Evolutionary conservation across 2,888 invertebrate genomes (phyloP), one percentile per base, ranked within the genome.

Genomic region (Melipona beecheii): DNA sequence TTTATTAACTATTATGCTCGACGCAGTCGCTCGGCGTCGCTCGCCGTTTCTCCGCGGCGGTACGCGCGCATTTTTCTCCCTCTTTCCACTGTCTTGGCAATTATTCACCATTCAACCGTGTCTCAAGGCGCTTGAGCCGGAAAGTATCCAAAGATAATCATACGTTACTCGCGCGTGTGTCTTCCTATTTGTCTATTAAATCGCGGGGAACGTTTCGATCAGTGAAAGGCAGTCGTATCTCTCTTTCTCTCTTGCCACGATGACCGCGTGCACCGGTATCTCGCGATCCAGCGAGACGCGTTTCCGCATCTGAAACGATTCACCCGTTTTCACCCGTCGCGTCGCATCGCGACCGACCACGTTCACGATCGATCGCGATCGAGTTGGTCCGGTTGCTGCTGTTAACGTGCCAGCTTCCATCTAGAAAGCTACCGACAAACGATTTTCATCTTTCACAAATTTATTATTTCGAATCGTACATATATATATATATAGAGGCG

Each of bases 101-200:
- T 84, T 78, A 82, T 82, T 84, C 72, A 82, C 78, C 56, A 84
- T 82, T 82, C 82, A 82, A 66, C 65, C 78, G 71, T 60, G 73
- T 82, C 78, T 82, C 75, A 82, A 71, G 27, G 64, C 82, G 72
- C 66, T 82, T 84, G 68, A 77, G 54, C 31, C 72, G 58, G 82
- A 71, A 71, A 71, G 70, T 73, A 78, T 50, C 78, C 78, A 60
- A 50, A 66, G 82, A 82, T 78, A 84, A 78, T 82, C 78, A 74
- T 78, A 78, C 54, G 75, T 78, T 75, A 84, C 71, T 36, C 71
- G 64, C 58, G 31, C 60, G 58, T 56, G 74, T 74, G 71, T 84
- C 84, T 82, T 82, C 75, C 78, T 78, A 78, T 82, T 84, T 82
- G 82, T 78, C 75, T 75, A 78, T 84, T 84, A 77, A 78, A 78